Base-by-base conservation (phyloP, 2,888 invertebrate species). In the Agrochola circellaris region DNA sequence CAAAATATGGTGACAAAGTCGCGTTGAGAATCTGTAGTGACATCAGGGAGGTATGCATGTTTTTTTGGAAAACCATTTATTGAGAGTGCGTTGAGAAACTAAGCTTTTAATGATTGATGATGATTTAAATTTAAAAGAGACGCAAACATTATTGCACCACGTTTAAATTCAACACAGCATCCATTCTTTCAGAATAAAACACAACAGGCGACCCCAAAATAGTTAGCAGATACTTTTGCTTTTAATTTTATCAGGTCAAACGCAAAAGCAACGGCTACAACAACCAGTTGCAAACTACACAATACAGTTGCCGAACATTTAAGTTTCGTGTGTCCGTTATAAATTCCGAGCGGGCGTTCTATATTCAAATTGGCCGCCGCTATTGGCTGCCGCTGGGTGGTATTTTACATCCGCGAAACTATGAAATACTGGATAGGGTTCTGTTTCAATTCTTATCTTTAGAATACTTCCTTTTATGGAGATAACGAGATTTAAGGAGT, bases 291-390 rank as follows among this genome's bases (percentile, higher is more conserved):
- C 74, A 45, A 73, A 81, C 75, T 81, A 72, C 70, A 81, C 86
- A 83, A 88, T 89, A 86, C 73, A 77, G 81, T 75, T 87, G 81
- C 75, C 83, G 89, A 92, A 92, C 94, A 93, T 94, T 95, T 94
- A 95, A 95, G 94, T 95, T 93, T 91, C 91, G 92, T 91, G 92
- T 93, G 95, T 95, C 95, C 95, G 95, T 96, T 95, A 95, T 95
- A 95, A 96, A 96, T 96, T 95, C 93, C 91, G 91, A 91, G 91
- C 93, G 93, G 92, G 92, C 94, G 95, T 95, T 96, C 95, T 96
- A 95, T 96, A 96, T 96, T 96, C 96, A 96, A 96, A 96, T 96
- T 96, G 96, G 95, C 92, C 91, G 88, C 90, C 91, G 92, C 94
- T 94, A 95, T 95, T 94, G 95, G 95, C 94, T 93, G 94, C 92